Conservation (phyloP, 1,140 invertebrate genomes). For the Cydia fagiglandana region DNA sequence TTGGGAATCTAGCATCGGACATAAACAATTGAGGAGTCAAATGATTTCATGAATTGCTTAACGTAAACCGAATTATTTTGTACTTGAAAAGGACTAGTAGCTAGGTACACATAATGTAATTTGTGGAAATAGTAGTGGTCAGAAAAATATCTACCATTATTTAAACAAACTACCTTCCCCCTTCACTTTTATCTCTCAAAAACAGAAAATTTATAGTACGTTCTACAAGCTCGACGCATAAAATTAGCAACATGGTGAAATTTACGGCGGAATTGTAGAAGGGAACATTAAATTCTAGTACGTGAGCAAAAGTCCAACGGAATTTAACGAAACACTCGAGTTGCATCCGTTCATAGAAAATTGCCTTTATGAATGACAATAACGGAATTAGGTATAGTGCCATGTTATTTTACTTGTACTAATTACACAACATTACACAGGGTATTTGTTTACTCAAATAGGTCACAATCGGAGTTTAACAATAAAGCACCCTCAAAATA, state of each 20-base stretch:
- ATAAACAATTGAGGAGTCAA: too few relatives aligned
- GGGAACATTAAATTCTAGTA: conserved; percentile 27
- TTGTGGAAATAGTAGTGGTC: background rate
- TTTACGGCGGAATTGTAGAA: conserved; percentile 21
- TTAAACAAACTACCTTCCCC: background rate
- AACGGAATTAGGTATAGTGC: background rate
- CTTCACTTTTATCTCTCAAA: conserved; percentile 15
- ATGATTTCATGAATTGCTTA: too few relatives aligned
- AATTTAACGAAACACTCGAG: background rate
- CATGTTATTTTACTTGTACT: background rate
- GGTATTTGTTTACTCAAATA: too few relatives aligned
- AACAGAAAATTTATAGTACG: conserved; percentile 28
- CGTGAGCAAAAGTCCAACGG: conserved; percentile 15
- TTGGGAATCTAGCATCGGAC: too few relatives aligned
- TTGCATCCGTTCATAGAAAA: background rate
- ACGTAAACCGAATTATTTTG: too few relatives aligned
- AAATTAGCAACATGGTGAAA: conserved; percentile 22
- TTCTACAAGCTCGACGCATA: conserved; percentile 14
- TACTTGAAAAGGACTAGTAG: too few relatives aligned
- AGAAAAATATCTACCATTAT: background rate
- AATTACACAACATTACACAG: too few relatives aligned
- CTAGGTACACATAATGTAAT: too few relatives aligned
- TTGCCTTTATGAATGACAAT: conserved; percentile 2
- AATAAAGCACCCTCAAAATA: too few relatives aligned
- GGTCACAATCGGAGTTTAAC: too few relatives aligned